phyloP scores from a whole-genome alignment of 2,888 invertebrate genomes.

The Lasioglossum pauxillum region DNA sequence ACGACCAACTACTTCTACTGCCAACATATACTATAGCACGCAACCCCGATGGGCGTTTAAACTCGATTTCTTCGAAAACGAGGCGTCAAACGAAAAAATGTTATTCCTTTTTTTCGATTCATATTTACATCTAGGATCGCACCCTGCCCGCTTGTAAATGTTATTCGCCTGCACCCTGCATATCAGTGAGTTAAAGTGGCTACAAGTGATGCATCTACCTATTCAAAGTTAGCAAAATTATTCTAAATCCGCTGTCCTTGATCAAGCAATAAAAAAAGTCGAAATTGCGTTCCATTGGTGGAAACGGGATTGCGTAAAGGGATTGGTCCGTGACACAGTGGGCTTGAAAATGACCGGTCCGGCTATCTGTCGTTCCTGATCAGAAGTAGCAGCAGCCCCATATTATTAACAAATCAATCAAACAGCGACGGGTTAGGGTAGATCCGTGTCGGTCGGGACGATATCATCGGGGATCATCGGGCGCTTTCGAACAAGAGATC shows the following conservation, averaged over 20 bases:
- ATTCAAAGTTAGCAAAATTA: neutral
- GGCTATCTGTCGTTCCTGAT: constrained; percentile 48
- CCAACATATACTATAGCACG: no score
- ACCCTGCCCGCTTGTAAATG: no score
- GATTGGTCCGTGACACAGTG: constrained; percentile 47
- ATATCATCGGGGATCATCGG: constrained; percentile 17
- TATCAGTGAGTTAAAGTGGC: neutral
- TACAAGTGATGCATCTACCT: neutral
- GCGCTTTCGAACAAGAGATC: constrained; percentile 1
- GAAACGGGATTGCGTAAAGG: constrained; percentile 38
- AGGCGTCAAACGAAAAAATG: no score
- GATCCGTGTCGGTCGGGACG: neutral
- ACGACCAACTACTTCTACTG: no score
- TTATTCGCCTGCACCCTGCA: no score
- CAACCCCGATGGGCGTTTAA: no score
- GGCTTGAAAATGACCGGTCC: constrained; percentile 44
- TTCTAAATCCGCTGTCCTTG: neutral
- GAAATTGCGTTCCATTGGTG: neutral
- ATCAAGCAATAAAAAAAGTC: neutral
- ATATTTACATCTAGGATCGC: no score
- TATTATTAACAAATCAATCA: constrained; percentile 53
- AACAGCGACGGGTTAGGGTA: constrained; percentile 8
- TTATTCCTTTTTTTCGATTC: no score
- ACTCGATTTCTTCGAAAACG: no score
- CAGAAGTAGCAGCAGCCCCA: constrained; percentile 9